Evolutionary conservation across 1,140 invertebrate genomes (phyloP), one percentile per base, ranked within the genome.

Genomic region (Eubasilissa regina): DNA sequence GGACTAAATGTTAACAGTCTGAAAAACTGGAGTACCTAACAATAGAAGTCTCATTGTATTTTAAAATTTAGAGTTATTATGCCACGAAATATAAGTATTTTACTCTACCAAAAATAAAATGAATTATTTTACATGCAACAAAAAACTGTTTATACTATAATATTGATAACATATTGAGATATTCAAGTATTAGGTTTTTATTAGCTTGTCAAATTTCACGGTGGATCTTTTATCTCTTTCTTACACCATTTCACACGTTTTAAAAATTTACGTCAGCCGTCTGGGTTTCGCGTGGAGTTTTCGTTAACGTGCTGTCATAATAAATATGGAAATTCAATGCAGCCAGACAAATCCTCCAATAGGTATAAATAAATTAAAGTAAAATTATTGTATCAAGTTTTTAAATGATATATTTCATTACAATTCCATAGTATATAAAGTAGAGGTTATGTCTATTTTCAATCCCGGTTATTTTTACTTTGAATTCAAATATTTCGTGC

Each of bases 301-400:
- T 1, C 25, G 9, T 35, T 55, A 13, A 19, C 25, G 53, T 64
- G 75, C 75, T 76, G 75, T 78, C 77, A 73, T 13, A 68, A 68
- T 19, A 78, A 80, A 35, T n/a, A 89, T 89, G 88, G 88, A 89
- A 83, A 79, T 89, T n/a, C 53, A 83, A 17, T 88, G 87, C 81
- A 87, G 83, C 80, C 86, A 87, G 84, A 81, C 83, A 43, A 89
- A 89, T 81, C 87, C 87, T 48, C 87, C 87, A 1, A 76, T 89
- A 81, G 87, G 88, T 89, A 86, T 81, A 64, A 77, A 75, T 53
- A 56, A 77, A 53, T 84, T 75, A 58, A 17, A 80, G 76, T 21
- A 60, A 60, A 75, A 47, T 51, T 9, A 51, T 47, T 70, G 10
- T 21, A 45, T 48, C 66, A 12, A 17, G 47, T 8, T n/a, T 60